Base-by-base conservation (phyloP, 2,113 vertebrate species). In the Cyprinodon brontotheroides region DNA sequence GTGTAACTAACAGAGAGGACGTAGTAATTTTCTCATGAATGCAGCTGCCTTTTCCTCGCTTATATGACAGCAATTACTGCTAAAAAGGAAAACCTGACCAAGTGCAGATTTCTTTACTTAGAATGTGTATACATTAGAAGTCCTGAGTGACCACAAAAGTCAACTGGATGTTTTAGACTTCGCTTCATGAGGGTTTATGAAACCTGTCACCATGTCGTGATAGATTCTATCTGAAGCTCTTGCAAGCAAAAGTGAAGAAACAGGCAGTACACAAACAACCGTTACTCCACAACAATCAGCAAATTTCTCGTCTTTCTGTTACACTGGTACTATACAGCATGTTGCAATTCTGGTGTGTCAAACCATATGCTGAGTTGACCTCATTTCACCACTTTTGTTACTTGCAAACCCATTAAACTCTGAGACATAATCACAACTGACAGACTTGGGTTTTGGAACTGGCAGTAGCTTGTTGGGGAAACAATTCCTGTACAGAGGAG, bases 361-460 rank as follows among this genome's bases (percentile, higher is more conserved):
- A 84, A 89, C 87, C 88, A 74, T 75, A 87, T 85, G 81, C 69
- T 68, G 70, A 72, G 65, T 69, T 88, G 88, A 92, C 89, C 87
- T 88, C 83, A 75, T 86, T 87, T 73, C 74, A 83, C 79, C 80
- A 84, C 84, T 79, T 86, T 85, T 84, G 85, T 88, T 83, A 75
- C 74, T 86, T 65, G 79, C 88, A 72, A 47, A 76, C 80, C 81
- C 78, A 80, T 81, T 87, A 74, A 66, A 68, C 65, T 71, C 74
- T 72, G 73, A 83, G 87, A 92, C 83, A 85, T 89, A 88, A 91
- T 87, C 77, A 29, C 79, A 68, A 69, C 80, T 74, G 83, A 85
- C 86, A 81, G 71, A 79, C 69, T 75, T 72, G 69, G 68, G 74
- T 87, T 86, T 88, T 87, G 81, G 88, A 86, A 89, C 86, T 69